Percentiles rank a stretch among this genome's conserved stretches.
phyloP scores from a whole-genome alignment of 2,888 invertebrate genomes.

The Orchestes rusci region DNA sequence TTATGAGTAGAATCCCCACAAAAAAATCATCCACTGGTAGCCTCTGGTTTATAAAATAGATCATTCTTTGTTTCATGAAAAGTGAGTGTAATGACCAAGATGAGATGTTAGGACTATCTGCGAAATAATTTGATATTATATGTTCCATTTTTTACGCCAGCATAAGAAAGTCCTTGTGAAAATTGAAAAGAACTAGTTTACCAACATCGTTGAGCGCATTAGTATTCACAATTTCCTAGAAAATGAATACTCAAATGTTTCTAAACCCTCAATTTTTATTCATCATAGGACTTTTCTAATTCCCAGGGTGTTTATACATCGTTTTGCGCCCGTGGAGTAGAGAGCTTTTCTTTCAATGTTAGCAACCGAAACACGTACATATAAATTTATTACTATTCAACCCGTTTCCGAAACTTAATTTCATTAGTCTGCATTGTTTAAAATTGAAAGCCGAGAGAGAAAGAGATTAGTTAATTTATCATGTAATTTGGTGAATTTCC shows the following conservation, averaged over 20 bases:
- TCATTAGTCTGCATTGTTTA: conserved; percentile 46
- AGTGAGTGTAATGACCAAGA: no score
- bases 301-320: conserved; percentile 34
- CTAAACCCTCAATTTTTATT: conserved; percentile 23
- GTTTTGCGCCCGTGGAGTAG: conserved; percentile 27
- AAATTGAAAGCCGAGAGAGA: conserved; percentile 41
- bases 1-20: no score
- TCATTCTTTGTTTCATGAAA: no score
- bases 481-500: conserved; percentile 41
- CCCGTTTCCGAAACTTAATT: conserved; percentile 45
- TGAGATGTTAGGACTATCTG: no score
- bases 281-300: conserved; percentile 24
- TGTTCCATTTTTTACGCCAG: no score
- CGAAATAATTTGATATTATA: no score
- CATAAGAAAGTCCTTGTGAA: no score
- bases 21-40: no score
- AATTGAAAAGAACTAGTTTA: no score
- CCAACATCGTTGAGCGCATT: no score
- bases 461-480: conserved; percentile 44
- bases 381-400: conserved; percentile 44
- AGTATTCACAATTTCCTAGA: no score
- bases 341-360: conserved; percentile 36
- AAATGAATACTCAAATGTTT: not conserved
- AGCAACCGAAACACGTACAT: conserved; percentile 38
- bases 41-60: no score